Percentiles rank a stretch among this genome's conserved stretches.
These are phyloP conservation scores for Microcebus lehilahytsara DNA, from an alignment of 2,113 vertebrate genomes.

Conservation along the genomic window DNA sequence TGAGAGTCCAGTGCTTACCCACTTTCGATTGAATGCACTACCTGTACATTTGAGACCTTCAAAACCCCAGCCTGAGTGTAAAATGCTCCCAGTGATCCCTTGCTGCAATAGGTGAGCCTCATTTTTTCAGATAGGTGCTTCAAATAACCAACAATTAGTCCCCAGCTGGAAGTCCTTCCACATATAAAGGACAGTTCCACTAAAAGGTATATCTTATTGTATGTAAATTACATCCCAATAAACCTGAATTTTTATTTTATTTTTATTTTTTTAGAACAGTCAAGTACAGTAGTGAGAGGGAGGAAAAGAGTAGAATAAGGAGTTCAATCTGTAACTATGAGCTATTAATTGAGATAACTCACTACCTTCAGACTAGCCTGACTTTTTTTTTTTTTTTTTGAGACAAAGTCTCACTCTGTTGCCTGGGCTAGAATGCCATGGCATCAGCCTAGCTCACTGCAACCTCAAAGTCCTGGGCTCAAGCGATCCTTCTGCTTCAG, in stretches of 20 bases:
- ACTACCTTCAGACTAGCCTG: neutral
- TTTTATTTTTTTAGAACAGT: neutral
- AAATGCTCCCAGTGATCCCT: neutral
- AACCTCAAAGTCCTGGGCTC: no score
- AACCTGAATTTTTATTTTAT: neutral
- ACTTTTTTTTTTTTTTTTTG: neutral
- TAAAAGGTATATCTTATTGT: neutral
- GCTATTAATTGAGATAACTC: neutral
- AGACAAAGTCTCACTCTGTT: no score
- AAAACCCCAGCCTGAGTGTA: neutral
- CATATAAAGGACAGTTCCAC: neutral
- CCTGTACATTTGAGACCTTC: neutral
- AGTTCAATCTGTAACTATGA: neutral
- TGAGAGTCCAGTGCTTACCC: neutral
- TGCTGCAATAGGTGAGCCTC: neutral
- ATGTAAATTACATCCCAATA: neutral
- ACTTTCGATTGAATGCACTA: neutral
- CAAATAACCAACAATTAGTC: neutral
- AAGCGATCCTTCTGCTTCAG: no score
- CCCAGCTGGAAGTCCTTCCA: neutral
- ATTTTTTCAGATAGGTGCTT: neutral
- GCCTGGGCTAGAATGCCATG: no score
- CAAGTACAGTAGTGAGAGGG: no score
- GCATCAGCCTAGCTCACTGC: no score
- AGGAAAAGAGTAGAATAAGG: no score